These are phyloP conservation scores for Calosoma granatense DNA, from an alignment of 1,140 invertebrate genomes.

Conservation along the genomic window DNA sequence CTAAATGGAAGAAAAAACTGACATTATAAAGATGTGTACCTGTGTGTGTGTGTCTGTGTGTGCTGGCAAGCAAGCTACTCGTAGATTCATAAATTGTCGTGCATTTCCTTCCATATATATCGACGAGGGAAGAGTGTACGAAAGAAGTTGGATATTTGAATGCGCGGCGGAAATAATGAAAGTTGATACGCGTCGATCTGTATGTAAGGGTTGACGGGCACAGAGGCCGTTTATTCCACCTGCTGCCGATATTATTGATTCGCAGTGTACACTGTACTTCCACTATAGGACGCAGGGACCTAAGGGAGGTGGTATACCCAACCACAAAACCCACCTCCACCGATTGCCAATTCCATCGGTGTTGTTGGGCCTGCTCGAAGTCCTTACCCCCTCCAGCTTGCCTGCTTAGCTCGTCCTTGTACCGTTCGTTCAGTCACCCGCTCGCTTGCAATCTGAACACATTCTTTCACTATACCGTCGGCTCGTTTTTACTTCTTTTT, in stretches of 20 bases:
- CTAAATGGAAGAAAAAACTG: too few species aligned
- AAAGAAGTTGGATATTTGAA: constrained; percentile 29
- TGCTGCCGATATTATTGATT: constrained; percentile 15
- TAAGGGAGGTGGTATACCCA: not conserved
- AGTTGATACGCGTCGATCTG: constrained; percentile 14
- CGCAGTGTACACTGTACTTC: not conserved
- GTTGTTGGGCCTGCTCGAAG: too few species aligned
- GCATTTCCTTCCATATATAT: not conserved
- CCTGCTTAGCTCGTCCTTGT: not conserved
- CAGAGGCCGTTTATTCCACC: constrained; percentile 27
- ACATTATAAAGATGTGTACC: too few species aligned
- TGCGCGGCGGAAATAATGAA: constrained; percentile 28
- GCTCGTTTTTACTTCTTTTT: not conserved
- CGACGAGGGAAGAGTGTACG: constrained; percentile 13
- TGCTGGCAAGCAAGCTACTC: not conserved
- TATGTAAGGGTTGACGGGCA: too few species aligned
- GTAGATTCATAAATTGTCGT: not conserved
- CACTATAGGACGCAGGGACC: not conserved
- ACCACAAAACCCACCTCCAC: not conserved
- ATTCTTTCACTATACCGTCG: not conserved
- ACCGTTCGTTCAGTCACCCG: too few species aligned
- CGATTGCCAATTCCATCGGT: not conserved
- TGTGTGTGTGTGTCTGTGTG: too few species aligned
- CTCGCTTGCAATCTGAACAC: too few species aligned
- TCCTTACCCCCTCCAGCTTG: not conserved